Base-by-base conservation (phyloP, 2,113 vertebrate genomes). In the Polypterus senegalus region DNA sequence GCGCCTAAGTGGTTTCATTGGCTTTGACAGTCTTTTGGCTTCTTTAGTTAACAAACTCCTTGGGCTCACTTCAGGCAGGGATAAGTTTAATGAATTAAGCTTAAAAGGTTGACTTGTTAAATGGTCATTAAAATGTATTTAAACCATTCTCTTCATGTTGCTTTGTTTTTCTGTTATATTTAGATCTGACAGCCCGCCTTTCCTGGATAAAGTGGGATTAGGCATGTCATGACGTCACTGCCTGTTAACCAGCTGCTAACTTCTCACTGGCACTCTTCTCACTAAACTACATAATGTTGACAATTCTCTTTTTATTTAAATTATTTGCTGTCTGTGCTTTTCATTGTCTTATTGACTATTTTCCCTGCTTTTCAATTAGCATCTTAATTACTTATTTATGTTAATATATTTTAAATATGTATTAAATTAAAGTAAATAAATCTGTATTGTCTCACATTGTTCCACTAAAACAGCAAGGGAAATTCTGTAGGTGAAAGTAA, bases 121-220 rank as follows among this genome's bases (percentile, higher is more conserved):
- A 71, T 8, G 46, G 66, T 66, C 69, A 80, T 80, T 78, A 71
- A 77, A 84, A 82, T 69, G 70, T 67, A 77, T 74, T 71, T 65
- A 74, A 82, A 78, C 70, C 62, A 65, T 65, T 68, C 63, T 74
- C 65, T 77, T 73, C 71, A 60, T 71, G 68, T 73, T 73, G 63
- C 65, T 62, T 70, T 75, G 43, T 64, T 76, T 55, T 55, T 11
- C 63, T 47, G 5, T 10, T 60, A 58, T 60, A 61, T 63, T 58
- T 77, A 91, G 86, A 91, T 80, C 85, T 90, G 76, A 90, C 85
- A 71, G 86, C 89, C 67, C 86, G 81, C 48, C 87, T 89, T 58
- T 88, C 88, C 57, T 91, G 88, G 88, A 85, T 90, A 71, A 90
- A 89, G 74, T 87, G 88, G 89, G 86, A 89, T 86, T 89, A 85